Percentiles rank a stretch among this genome's conserved stretches.
phyloP scores from a whole-genome alignment of 2,113 vertebrate genomes.

The Hepsetus odoe region DNA sequence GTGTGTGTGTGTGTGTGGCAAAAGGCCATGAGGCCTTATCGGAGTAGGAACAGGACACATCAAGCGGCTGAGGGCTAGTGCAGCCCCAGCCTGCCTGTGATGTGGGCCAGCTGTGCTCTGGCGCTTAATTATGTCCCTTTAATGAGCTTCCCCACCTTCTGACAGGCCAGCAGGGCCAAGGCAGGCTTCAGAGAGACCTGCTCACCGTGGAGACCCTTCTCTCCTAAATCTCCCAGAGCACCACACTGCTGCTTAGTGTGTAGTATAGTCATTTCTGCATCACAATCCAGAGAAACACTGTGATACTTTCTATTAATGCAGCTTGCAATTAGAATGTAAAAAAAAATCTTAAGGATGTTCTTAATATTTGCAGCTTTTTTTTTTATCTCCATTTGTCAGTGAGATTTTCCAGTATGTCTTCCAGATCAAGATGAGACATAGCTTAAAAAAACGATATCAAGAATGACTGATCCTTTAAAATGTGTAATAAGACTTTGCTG shows the following conservation, averaged over 20 bases:
- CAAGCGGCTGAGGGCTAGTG: slow-evolving; percentile 76
- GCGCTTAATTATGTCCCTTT: slow-evolving; percentile 82
- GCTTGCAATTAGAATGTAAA: neutral
- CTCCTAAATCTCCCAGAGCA: slow-evolving; percentile 29
- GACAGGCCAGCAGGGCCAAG: slow-evolving; percentile 64
- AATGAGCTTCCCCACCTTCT: slow-evolving; percentile 81
- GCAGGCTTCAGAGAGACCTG: slow-evolving; percentile 62
- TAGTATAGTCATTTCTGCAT: neutral
- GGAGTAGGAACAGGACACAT: slow-evolving; percentile 81
- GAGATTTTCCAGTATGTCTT: neutral
- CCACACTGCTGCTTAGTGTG: neutral
- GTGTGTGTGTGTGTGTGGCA: slow-evolving; percentile 67
- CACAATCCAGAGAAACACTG: neutral
- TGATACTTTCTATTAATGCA: neutral
- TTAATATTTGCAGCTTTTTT: neutral
- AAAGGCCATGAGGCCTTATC: slow-evolving; percentile 80
- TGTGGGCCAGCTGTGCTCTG: slow-evolving; percentile 79
- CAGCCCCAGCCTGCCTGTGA: slow-evolving; percentile 62
- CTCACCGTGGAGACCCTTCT: neutral
- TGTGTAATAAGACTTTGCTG: neutral
- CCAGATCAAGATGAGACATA: too few species aligned
- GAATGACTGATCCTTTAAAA: slow-evolving; percentile 4
- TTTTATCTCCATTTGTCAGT: neutral
- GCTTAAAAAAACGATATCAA: neutral
- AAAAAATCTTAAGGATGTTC: neutral